A percentile compares a stretch with the other conserved stretches of the same genome.
Conservation (phyloP, 2,888 invertebrate genomes). For the Strigamia crassipes region DNA sequence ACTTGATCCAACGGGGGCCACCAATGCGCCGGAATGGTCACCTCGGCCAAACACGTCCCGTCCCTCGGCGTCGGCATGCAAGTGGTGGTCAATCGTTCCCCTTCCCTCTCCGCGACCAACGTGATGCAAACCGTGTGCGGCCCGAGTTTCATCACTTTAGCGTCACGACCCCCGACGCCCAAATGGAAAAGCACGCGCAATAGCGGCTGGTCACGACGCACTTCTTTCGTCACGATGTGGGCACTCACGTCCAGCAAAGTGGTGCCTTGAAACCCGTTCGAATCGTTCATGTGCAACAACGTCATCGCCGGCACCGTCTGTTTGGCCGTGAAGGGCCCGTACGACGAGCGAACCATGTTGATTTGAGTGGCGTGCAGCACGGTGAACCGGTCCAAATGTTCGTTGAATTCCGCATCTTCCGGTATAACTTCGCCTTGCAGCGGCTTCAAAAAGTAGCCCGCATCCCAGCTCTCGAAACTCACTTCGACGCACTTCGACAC, state of each 20-base stretch:
- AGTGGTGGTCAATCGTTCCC: constrained; percentile 77
- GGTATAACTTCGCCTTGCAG: constrained; percentile 65
- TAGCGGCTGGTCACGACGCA: constrained; percentile 88
- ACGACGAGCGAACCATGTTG: constrained; percentile 86
- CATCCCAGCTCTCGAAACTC: constrained; percentile 55
- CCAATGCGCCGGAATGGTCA: constrained; percentile 88
- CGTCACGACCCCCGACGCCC: constrained; percentile 65
- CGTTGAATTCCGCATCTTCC: constrained; percentile 64
- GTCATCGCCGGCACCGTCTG: constrained; percentile 90
- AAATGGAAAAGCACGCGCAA: constrained; percentile 90
- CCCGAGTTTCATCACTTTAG: constrained; percentile 31
- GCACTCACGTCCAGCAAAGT: constrained; percentile 77
- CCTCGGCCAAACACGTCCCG: constrained; percentile 86
- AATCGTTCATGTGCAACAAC: constrained; percentile 68
- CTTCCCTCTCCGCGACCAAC: constrained; percentile 50
- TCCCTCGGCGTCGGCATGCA: constrained; percentile 92
- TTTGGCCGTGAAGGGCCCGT: constrained; percentile 93
- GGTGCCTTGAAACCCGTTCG: constrained; percentile 45
- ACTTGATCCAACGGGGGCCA: constrained; percentile 65
- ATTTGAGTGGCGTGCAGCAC: constrained; percentile 89
- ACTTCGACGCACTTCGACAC: constrained; percentile 52
- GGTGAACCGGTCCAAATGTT: constrained; percentile 69
- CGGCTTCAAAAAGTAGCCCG: constrained; percentile 58
- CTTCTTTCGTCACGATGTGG: constrained; percentile 83
- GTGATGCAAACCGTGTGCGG: constrained; percentile 46